These are phyloP conservation scores for Halichoeres trimaculatus DNA, from an alignment of 2,113 vertebrate genomes.

Conservation along the genomic window DNA sequence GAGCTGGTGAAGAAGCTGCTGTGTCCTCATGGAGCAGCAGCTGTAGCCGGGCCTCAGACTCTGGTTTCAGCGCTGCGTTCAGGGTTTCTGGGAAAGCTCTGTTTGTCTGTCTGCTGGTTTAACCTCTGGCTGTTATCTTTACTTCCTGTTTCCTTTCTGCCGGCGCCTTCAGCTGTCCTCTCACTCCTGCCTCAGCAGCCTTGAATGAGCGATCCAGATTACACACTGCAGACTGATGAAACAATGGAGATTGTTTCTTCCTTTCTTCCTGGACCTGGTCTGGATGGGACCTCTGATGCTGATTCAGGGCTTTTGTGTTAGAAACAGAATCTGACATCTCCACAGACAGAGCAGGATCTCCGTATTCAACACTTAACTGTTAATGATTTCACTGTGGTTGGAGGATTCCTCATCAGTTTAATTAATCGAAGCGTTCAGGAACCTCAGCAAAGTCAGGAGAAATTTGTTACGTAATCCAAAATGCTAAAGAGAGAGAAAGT, in stretches of 20 bases:
- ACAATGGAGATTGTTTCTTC: slow-evolving; percentile 50
- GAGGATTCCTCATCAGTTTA: slow-evolving; percentile 53
- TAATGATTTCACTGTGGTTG: slow-evolving; percentile 74
- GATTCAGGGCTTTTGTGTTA: slow-evolving; percentile 54
- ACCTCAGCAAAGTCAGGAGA: slow-evolving; percentile 60
- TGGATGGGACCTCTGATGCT: slow-evolving; percentile 71
- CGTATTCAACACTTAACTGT: slow-evolving; percentile 63
- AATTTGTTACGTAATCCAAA: slow-evolving; percentile 75
- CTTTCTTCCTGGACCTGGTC: slow-evolving; percentile 55
- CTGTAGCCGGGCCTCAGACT: too few relatives aligned
- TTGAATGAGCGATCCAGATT: slow-evolving; percentile 50
- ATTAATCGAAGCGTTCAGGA: slow-evolving; percentile 65
- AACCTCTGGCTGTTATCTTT: slow-evolving; percentile 45
- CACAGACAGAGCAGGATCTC: slow-evolving; percentile 59
- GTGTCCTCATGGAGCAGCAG: too few relatives aligned
- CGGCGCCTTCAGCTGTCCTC: slow-evolving; percentile 41
- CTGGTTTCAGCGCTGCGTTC: too few relatives aligned
- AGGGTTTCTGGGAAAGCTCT: background rate
- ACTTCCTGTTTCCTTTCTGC: slow-evolving; percentile 38
- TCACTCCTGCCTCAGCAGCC: slow-evolving; percentile 42
- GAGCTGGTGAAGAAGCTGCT: too few relatives aligned
- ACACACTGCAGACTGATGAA: slow-evolving; percentile 54
- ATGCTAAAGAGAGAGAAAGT: slow-evolving; percentile 67
- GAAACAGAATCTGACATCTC: slow-evolving; percentile 41
- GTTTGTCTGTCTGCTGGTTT: slow-evolving; percentile 28